These are phyloP conservation scores for Pogonophryne albipinna DNA, from an alignment of 2,797 vertebrate genomes.

Conservation along the genomic window DNA sequence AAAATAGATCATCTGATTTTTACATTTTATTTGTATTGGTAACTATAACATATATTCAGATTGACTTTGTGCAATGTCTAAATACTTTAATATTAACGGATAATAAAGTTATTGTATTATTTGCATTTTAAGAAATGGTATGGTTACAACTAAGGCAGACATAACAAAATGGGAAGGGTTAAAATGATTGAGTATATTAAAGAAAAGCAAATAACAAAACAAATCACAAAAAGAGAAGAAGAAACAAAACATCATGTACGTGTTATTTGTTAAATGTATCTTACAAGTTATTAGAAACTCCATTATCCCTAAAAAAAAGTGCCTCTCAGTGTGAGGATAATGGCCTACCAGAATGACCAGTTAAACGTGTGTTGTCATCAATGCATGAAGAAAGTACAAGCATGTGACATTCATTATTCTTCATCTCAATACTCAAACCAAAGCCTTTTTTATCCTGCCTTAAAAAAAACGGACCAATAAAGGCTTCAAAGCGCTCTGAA, in stretches of 20 bases:
- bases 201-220: no score
- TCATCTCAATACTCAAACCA: background rate
- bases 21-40: background rate
- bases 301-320: background rate
- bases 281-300: no score
- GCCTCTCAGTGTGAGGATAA: background rate
- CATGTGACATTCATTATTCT: slow-evolving; percentile 10
- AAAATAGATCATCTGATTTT: no score
- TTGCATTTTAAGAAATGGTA: no score
- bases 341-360: background rate
- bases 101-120: no score
- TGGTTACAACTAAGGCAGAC: no score
- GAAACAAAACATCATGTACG: no score
- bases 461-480: slow-evolving; percentile 35
- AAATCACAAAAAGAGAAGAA: no score
- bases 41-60: background rate
- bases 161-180: no score
- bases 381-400: slow-evolving; percentile 1
- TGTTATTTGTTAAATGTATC: no score
- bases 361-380: slow-evolving; percentile 12
- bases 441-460: slow-evolving; percentile 17
- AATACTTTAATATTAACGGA: background rate
- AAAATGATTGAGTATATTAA: no score
- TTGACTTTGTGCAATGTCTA: background rate
- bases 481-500: slow-evolving; percentile 55